Base-by-base conservation (phyloP, 2,888 invertebrate species). In the Caenorhabditis doughertyi region DNA sequence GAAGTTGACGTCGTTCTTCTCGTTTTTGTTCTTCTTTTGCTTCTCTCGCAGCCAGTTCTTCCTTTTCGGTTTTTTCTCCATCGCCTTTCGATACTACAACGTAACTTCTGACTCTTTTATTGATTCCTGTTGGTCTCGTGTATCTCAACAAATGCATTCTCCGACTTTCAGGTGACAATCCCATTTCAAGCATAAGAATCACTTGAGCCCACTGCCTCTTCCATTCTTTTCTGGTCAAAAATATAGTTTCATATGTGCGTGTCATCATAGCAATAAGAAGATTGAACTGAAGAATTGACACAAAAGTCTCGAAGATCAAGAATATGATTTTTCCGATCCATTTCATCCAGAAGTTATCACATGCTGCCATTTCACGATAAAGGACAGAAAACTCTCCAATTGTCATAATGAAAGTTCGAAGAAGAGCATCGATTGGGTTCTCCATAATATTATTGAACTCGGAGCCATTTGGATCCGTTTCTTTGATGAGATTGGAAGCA, bases 251-350 rank as follows among this genome's bases (percentile, higher is more conserved):
- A 92, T 98, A 98, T 8, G 98, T 98, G 92, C 98, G 97, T 0
- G 97, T 98, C 98, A 98, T 98, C 98, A 98, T 98, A 85, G 98
- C 98, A 91, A 98, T 98, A 93, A 98, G 94, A 96, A 98, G 97
- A 94, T 98, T 98, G 65, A 98, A 96, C 79, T 98, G 93, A 23
- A 98, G 93, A 77, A 98, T 95, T 0, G 97, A 96, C 18, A 98
- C 98, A 92, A 98, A 96, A 72, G 95, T 96, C 97, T 98, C 98
- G 93, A 97, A 98, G 42, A 97, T 94, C 21, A 97, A 95, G 93
- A 98, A 98, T 4, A 85, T 68, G 3, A 77, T 21, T 71, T 87
- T 87, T 27, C 87, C 88, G n/a, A 88, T 83, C 70, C 67, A 81
- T n/a, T 74, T 74, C 86, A 87, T 85, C 29, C 83, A 58, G 18